Percentiles rank a stretch among this genome's conserved stretches.
Conservation (phyloP, 2,888 invertebrate species). For the Dioctria linearis region DNA sequence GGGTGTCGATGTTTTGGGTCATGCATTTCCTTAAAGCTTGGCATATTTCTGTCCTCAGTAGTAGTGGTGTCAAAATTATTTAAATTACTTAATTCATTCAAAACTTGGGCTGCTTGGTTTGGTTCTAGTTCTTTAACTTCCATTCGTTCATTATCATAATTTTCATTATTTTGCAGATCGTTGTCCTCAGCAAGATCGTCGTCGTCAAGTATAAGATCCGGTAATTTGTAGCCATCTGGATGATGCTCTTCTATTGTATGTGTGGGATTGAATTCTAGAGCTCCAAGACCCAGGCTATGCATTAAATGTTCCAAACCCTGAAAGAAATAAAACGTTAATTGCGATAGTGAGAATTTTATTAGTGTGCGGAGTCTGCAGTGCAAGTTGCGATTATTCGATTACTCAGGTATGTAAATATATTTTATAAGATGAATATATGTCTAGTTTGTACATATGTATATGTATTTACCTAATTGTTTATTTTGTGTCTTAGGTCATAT, state of each 20-base stretch:
- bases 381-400: not conserved
- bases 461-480: not conserved
- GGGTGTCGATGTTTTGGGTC: conserved; percentile 70
- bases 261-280: conserved; percentile 73
- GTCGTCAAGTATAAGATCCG: conserved; percentile 53
- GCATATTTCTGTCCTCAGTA: not conserved
- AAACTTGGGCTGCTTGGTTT: conserved; percentile 14
- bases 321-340: not conserved
- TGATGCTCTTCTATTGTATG: conserved; percentile 69
- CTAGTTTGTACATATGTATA: not conserved
- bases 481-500: too few species aligned
- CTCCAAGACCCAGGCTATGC: conserved; percentile 78
- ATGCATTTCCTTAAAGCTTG: conserved; percentile 68
- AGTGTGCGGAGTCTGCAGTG: not conserved
- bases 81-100: conserved; percentile 32
- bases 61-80: conserved; percentile 3
- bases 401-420: not conserved
- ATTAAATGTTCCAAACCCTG: conserved; percentile 81
- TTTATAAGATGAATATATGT: not conserved
- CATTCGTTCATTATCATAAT: conserved; percentile 60
- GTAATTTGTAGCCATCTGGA: conserved; percentile 64
- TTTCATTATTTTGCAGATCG: not conserved
- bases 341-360: too few species aligned
- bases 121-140: conserved; percentile 14
- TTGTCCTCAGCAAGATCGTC: conserved; percentile 32